A percentile compares a stretch with the other conserved stretches of the same genome.
These are phyloP conservation scores for Drosophila vallismaia DNA, from an alignment of 2,888 invertebrate species.

Conservation along the genomic window DNA sequence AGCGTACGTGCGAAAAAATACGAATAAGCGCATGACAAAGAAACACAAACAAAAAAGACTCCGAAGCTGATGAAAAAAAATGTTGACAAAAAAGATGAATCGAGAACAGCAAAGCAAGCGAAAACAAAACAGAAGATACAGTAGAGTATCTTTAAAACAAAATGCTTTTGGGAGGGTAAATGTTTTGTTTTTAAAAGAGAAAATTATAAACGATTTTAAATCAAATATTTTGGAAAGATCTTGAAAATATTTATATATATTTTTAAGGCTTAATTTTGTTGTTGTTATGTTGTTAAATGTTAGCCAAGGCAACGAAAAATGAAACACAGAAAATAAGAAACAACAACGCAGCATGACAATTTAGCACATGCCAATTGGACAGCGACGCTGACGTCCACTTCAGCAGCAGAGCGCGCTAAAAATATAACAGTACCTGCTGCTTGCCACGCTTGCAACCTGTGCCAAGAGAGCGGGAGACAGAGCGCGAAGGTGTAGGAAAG, in stretches of 20 bases:
- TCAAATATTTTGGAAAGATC: too few relatives aligned
- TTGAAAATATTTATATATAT: background rate
- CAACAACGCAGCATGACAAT: conserved; percentile 51
- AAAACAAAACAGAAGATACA: conserved; percentile 18
- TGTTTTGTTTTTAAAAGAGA: too few relatives aligned
- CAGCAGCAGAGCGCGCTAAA: conserved; percentile 54
- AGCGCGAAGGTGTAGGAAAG: conserved; percentile 6
- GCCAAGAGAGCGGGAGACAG: conserved; percentile 16
- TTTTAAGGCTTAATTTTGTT: background rate
- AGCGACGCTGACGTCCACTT: conserved; percentile 23
- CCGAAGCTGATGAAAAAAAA: conserved; percentile 14
- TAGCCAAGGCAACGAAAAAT: conserved; percentile 40
- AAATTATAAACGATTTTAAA: too few relatives aligned
- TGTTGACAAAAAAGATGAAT: conserved; percentile 14
- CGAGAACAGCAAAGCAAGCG: conserved; percentile 25
- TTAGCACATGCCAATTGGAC: conserved; percentile 73
- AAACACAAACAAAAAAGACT: conserved; percentile 44
- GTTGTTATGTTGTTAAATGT: conserved; percentile 11
- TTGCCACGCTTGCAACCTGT: conserved; percentile 66
- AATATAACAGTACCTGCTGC: conserved; percentile 75
- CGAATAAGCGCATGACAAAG: conserved; percentile 51
- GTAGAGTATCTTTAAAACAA: background rate
- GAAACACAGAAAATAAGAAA: conserved; percentile 18
- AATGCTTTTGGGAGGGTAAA: background rate
- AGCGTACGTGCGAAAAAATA: conserved; percentile 73